phyloP scores from a whole-genome alignment of 2,888 invertebrate genomes.

The Piscicola geometra region DNA sequence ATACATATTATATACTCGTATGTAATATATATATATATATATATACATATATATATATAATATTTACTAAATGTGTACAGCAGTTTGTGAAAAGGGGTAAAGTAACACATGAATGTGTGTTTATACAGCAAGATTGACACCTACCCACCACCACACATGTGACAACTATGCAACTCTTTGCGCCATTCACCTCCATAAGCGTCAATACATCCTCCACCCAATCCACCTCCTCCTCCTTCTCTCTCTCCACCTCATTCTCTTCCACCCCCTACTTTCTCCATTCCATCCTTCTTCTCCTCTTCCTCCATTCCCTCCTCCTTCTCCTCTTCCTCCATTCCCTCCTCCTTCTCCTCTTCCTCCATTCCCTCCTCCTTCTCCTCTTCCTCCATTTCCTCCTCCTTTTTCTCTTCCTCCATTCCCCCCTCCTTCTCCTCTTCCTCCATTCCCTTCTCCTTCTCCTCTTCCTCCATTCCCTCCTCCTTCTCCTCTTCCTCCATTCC shows the following conservation, averaged over 20 bases:
- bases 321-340: slow-evolving; percentile 31
- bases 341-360: slow-evolving; percentile 34
- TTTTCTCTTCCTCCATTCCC: slow-evolving; percentile 28
- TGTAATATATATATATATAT: no score
- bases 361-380: slow-evolving; percentile 34
- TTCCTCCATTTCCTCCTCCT: slow-evolving; percentile 33
- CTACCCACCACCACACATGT: no score
- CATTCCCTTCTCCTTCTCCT: slow-evolving; percentile 31
- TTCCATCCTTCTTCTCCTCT: slow-evolving; percentile 25
- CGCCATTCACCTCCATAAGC: no score
- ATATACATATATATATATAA: no score
- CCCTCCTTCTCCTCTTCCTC: slow-evolving; percentile 29
- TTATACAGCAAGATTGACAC: not conserved
- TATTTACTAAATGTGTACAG: no score
- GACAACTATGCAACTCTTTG: no score
- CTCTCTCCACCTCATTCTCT: slow-evolving; percentile 7
- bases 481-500: slow-evolving; percentile 28
- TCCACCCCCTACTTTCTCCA: not conserved
- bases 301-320: slow-evolving; percentile 33
- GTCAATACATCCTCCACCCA: slow-evolving; percentile 27
- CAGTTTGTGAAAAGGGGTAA: no score
- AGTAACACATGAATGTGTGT: not conserved
- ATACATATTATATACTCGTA: no score
- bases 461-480: slow-evolving; percentile 31
- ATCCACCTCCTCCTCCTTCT: slow-evolving; percentile 20